Conservation (phyloP, 2,113 vertebrate genomes). For the Mixornis gularis region DNA sequence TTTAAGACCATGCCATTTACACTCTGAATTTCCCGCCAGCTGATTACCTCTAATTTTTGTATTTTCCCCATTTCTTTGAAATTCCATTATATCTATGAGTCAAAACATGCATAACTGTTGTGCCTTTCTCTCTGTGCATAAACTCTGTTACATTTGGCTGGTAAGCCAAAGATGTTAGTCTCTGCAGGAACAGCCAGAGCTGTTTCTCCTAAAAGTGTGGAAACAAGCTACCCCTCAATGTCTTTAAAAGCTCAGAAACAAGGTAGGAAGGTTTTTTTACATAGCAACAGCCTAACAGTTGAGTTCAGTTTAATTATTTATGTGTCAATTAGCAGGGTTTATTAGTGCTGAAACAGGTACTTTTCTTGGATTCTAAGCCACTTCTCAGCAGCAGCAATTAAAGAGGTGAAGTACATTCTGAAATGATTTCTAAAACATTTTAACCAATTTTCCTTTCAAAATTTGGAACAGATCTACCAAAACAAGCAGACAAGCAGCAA, state of each 20-base stretch:
- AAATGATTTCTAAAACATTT: background rate
- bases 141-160: background rate
- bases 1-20: background rate
- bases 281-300: background rate
- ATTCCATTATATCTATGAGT: background rate
- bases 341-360: background rate
- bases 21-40: background rate
- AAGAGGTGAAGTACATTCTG: background rate
- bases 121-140: background rate
- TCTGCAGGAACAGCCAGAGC: background rate
- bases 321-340: background rate
- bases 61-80: background rate
- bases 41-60: background rate
- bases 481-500: background rate
- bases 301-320: background rate
- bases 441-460: background rate
- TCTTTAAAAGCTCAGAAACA: background rate
- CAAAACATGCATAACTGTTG: background rate
- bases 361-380: background rate
- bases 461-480: background rate
- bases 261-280: background rate
- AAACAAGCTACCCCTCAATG: background rate
- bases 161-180: background rate
- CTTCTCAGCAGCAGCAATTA: background rate
- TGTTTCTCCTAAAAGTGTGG: background rate